Percentiles rank a stretch among this genome's conserved stretches.
Evolutionary conservation across 2,797 vertebrate species (phyloP).

Genomic region (Microhierax caerulescens): DNA sequence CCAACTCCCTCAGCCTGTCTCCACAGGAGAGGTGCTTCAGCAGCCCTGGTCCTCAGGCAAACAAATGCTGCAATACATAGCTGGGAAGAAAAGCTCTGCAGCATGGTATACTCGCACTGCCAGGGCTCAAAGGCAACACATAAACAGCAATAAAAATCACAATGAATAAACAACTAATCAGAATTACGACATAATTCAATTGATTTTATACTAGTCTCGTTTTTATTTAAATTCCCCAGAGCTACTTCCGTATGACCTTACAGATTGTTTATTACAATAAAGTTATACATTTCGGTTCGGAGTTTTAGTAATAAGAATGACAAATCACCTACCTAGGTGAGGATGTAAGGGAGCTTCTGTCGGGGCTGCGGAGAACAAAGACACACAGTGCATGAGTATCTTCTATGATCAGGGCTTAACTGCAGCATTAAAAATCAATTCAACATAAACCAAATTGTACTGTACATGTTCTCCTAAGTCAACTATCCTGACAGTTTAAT

Average conservation of each 20-base stretch:
- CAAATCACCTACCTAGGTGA: constrained; percentile 84
- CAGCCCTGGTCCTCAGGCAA: not conserved
- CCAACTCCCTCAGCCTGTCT: not conserved
- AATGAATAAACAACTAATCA: not conserved
- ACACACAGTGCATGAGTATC: not conserved
- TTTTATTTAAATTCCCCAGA: constrained; percentile 14
- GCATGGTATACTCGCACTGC: not conserved
- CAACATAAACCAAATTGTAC: not conserved
- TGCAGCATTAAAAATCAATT: not conserved
- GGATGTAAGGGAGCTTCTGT: constrained; percentile 90
- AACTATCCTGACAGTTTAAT: not conserved
- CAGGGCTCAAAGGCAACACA: not conserved
- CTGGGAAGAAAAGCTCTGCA: not conserved
- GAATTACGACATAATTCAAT: not conserved
- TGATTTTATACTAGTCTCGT: not conserved
- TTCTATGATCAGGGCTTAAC: not conserved
- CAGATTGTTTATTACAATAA: not conserved
- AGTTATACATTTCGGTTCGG: not conserved
- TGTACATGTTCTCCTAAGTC: not conserved
- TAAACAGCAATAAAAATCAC: not conserved
- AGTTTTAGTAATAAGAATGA: not conserved
- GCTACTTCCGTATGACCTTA: not conserved
- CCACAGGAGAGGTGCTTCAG: not conserved
- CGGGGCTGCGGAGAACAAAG: constrained; percentile 81
- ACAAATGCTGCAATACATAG: not conserved